Conservation (phyloP, 2,113 vertebrate genomes). For the Corydoras maculifer region DNA sequence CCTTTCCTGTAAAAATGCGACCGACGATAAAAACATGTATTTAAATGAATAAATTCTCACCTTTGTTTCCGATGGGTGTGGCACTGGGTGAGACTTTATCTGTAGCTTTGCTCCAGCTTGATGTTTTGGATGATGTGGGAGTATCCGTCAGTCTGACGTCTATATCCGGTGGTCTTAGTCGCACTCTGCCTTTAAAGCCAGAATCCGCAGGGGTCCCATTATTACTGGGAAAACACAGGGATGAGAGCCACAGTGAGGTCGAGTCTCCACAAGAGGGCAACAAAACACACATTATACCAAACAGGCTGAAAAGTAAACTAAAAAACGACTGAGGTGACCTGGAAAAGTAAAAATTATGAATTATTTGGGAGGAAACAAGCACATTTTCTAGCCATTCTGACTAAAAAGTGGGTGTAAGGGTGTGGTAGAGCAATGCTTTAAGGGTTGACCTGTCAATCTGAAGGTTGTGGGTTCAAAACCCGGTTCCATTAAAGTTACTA, state of each 20-base stretch:
- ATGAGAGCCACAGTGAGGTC: not conserved
- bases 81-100: conserved; percentile 41
- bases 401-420: too few relatives aligned
- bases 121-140: not conserved
- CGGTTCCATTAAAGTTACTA: too few relatives aligned
- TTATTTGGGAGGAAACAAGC: too few relatives aligned
- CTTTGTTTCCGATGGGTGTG: conserved; percentile 42
- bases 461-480: too few relatives aligned
- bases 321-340: too few relatives aligned
- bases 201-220: conserved; percentile 2
- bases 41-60: conserved; percentile 34
- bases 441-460: too few relatives aligned
- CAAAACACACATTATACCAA: not conserved
- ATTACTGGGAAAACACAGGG: conserved; percentile 8
- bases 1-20: too few relatives aligned
- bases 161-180: conserved; percentile 40
- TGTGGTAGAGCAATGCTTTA: too few relatives aligned
- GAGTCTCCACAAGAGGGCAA: conserved; percentile 2
- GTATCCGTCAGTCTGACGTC: conserved; percentile 34
- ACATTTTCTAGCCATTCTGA: too few relatives aligned
- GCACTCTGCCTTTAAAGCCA: conserved; percentile 32
- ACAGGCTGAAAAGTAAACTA: not conserved
- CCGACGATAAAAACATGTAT: too few relatives aligned
- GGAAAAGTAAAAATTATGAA: too few relatives aligned
- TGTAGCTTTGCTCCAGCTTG: conserved; percentile 26